These are phyloP conservation scores for Pheosia tremula DNA, from an alignment of 2,888 invertebrate species.

Conservation along the genomic window DNA sequence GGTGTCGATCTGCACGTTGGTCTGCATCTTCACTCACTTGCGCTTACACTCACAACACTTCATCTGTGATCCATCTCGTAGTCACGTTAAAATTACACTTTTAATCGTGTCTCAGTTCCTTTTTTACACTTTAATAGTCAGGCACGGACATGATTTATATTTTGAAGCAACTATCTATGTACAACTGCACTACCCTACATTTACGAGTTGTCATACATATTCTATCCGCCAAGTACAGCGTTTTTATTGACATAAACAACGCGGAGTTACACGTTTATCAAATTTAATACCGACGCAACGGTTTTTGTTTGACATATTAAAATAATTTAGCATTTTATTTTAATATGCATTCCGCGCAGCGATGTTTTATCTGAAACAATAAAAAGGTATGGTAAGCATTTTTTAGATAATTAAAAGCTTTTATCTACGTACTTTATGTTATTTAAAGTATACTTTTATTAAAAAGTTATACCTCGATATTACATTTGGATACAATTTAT, in stretches of 20 bases:
- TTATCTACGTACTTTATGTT: no score
- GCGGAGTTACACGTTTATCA: not conserved
- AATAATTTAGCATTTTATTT: not conserved
- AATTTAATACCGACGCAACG: not conserved
- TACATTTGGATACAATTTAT: no score
- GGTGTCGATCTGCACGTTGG: slow-evolving; percentile 90
- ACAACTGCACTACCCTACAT: not conserved
- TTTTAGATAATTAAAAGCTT: not conserved
- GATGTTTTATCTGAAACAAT: slow-evolving; percentile 1
- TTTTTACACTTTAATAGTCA: not conserved
- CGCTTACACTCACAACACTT: not conserved
- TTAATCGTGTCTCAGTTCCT: not conserved
- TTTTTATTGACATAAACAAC: not conserved
- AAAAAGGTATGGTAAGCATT: not conserved
- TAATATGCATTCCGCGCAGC: not conserved
- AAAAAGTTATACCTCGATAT: no score
- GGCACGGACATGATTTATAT: no score
- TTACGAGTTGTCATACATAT: not conserved
- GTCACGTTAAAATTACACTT: not conserved
- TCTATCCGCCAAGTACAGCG: not conserved
- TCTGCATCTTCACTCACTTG: slow-evolving; percentile 83
- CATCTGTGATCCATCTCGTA: not conserved
- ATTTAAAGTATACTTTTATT: no score
- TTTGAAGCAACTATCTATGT: no score
- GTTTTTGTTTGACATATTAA: not conserved